Conservation (phyloP, 2,113 vertebrate species). For the Podarcis cretensis region DNA sequence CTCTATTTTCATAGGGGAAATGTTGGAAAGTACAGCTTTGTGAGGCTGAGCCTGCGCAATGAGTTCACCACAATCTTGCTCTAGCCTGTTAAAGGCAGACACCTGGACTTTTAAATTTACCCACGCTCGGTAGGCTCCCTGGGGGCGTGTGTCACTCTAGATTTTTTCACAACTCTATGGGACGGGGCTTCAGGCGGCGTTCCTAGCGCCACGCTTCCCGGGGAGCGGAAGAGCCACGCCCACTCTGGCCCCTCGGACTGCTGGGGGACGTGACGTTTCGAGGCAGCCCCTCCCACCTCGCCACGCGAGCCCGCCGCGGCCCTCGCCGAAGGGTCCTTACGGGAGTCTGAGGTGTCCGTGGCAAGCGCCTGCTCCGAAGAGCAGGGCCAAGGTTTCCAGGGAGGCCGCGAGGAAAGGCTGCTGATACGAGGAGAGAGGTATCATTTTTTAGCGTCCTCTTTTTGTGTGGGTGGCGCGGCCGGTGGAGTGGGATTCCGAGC, state of each 20-base stretch:
- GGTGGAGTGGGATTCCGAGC: not conserved
- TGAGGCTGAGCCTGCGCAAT: too few species aligned
- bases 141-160: too few species aligned
- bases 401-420: accelerated
- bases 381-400: too few species aligned
- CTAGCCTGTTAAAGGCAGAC: not conserved
- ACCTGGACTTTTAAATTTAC: not conserved
- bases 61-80: not conserved
- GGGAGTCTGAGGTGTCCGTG: accelerated
- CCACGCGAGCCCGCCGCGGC: conserved; percentile 21
- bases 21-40: too few species aligned
- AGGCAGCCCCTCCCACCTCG: not conserved
- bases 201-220: too few species aligned
- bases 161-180: not conserved
- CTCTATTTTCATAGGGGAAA: too few species aligned
- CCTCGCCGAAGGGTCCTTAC: not conserved
- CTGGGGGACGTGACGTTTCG: not conserved
- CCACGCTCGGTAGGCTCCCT: not conserved
- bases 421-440: not conserved
- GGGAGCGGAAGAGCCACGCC: not conserved
- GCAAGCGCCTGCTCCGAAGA: not conserved
- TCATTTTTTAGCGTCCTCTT: too few species aligned
- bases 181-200: not conserved
- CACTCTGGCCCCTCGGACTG: not conserved
- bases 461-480: too few species aligned